Evolutionary conservation across 2,113 vertebrate genomes (phyloP).

Genomic region (Epinephelus moara): DNA sequence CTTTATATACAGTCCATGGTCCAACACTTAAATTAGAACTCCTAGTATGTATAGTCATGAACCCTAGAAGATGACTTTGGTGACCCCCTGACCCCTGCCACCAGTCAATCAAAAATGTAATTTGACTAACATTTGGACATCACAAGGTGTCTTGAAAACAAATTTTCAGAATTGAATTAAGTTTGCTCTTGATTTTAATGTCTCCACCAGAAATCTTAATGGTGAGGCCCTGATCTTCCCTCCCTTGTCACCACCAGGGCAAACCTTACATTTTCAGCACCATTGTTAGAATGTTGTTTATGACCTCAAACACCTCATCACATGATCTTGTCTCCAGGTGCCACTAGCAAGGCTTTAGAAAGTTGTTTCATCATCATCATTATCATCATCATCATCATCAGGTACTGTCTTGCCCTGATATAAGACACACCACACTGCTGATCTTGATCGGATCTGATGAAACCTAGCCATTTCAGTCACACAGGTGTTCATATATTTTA

Average conservation of each 20-base stretch:
- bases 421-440: neutral
- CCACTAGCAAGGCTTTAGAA: neutral
- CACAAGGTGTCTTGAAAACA: neutral
- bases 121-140: neutral
- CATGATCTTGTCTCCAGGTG: neutral
- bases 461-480: neutral
- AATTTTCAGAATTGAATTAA: neutral
- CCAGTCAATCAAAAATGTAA: neutral
- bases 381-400: neutral
- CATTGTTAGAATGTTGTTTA: neutral
- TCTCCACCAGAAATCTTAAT: neutral
- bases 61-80: neutral
- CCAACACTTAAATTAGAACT: neutral
- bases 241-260: neutral
- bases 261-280: neutral
- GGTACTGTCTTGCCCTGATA: neutral
- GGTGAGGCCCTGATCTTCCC: neutral
- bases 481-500: neutral
- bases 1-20: no score
- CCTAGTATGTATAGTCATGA: neutral
- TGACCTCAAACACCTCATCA: neutral
- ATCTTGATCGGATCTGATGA: neutral
- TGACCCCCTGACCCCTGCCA: neutral
- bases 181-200: neutral
- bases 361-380: neutral